Evolutionary conservation across 2,113 vertebrate genomes (phyloP), one percentile per base, ranked within the genome.

Genomic region (Mus spicilegus): DNA sequence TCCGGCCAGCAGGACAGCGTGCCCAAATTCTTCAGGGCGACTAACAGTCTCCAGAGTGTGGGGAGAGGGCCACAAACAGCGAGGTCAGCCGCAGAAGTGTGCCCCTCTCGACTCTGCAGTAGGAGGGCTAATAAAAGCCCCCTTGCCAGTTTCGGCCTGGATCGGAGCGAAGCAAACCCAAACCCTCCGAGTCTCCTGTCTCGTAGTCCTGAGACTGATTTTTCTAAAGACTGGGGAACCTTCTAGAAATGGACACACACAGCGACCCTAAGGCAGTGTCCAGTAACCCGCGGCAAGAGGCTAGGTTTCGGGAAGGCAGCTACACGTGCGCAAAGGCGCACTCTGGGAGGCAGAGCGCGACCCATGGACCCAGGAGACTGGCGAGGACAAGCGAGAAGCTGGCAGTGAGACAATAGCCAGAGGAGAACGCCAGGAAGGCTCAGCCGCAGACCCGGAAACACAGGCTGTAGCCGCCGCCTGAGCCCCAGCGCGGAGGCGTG

Each of bases 341-440:
- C 20, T 86, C 16, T 0, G 93, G 67, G 69, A 96, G 73, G 42
- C 70, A 90, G 89, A 95, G 94, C n/a, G 12, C 65, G 87, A 84
- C 90, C 84, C 1, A 94, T 72, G 33, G 80, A 95, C 94, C 95
- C 91, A 91, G 80, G 85, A 98, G 93, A 87, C 93, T 61, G 93
- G 90, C 5, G 70, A 96, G 81, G 91, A 80, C 89, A 91, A 69
- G 58, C 30, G 20, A 94, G 94, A 90, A 95, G 81, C 90, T 97
- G 96, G 94, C 96, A 96, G 91, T 17, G 17, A 97, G 95, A 97
- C 96, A 95, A 96, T n/a, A 97, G 94, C 91, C 14, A 84, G 94
- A 81, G 87, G 90, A 96, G 93, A 97, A 61, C 73, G 91, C 95
- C 67, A 51, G 89, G 77, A 89, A 94, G 91, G 89, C 56, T 96